Conservation (phyloP, 2,888 invertebrate genomes). For the Apomyelois bistriatella region DNA sequence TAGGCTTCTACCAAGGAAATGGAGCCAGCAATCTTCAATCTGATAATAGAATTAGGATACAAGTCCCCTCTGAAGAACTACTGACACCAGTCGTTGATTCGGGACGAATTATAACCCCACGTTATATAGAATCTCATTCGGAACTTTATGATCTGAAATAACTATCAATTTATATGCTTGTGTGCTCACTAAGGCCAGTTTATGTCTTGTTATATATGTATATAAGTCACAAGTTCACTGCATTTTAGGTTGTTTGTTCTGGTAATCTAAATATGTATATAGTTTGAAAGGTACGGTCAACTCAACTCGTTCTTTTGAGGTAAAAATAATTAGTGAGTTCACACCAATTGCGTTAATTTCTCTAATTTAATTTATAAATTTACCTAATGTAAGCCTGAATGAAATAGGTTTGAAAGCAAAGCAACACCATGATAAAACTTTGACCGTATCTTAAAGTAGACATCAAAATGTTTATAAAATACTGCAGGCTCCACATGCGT, state of each 20-base stretch:
- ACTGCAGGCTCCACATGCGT: too few relatives aligned
- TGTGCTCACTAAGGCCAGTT: slow-evolving; percentile 3
- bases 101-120: slow-evolving; percentile 70
- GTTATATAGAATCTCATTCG: slow-evolving; percentile 61
- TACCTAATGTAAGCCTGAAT: too few relatives aligned
- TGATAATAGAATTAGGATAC: slow-evolving; percentile 86
- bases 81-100: slow-evolving; percentile 83
- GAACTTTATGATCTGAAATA: slow-evolving; percentile 68
- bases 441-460: too few relatives aligned
- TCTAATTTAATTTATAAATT: too few relatives aligned
- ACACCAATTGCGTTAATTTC: too few relatives aligned
- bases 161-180: slow-evolving; percentile 13
- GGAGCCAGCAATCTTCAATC: slow-evolving; percentile 77
- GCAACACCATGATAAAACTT: too few relatives aligned
- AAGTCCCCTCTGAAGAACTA: slow-evolving; percentile 84
- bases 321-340: too few relatives aligned
- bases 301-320: neutral
- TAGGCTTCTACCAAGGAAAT: slow-evolving; percentile 76
- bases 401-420: too few relatives aligned
- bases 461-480: too few relatives aligned
- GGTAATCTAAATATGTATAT: neutral
- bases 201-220: neutral
- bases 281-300: neutral
- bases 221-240: neutral
- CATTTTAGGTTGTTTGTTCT: neutral